phyloP scores from a whole-genome alignment of 2,888 invertebrate genomes.

The Amphipoea oculea region DNA sequence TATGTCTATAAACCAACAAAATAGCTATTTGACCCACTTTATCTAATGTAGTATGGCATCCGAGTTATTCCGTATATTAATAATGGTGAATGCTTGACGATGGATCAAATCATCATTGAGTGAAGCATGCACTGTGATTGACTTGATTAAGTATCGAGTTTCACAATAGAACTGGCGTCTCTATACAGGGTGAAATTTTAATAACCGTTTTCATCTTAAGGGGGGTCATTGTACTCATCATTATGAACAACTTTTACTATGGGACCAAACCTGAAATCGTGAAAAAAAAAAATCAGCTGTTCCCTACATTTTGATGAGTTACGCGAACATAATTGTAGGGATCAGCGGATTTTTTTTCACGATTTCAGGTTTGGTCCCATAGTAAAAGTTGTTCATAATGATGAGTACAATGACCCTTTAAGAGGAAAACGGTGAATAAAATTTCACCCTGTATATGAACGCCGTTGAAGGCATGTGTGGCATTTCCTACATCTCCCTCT shows the following conservation, averaged over 20 bases:
- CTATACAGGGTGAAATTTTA: not conserved
- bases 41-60: conserved; percentile 56
- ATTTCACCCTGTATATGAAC: not conserved
- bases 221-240: no score
- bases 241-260: no score
- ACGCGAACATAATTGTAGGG: no score
- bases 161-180: conserved; percentile 7
- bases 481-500: conserved; percentile 15
- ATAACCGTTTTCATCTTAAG: no score
- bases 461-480: conserved; percentile 19
- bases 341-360: no score
- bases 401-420: no score
- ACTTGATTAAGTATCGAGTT: conserved; percentile 46
- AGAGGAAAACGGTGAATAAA: no score
- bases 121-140: conserved; percentile 47
- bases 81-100: conserved; percentile 46
- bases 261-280: no score
- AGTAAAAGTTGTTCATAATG: no score
- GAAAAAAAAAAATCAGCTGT: no score
- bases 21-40: conserved; percentile 68
- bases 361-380: no score
- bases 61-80: conserved; percentile 50
- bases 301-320: no score
- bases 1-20: conserved; percentile 71
- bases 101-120: conserved; percentile 48